These are phyloP conservation scores for Diorhabda carinulata DNA, from an alignment of 1,140 invertebrate genomes.

Conservation along the genomic window DNA sequence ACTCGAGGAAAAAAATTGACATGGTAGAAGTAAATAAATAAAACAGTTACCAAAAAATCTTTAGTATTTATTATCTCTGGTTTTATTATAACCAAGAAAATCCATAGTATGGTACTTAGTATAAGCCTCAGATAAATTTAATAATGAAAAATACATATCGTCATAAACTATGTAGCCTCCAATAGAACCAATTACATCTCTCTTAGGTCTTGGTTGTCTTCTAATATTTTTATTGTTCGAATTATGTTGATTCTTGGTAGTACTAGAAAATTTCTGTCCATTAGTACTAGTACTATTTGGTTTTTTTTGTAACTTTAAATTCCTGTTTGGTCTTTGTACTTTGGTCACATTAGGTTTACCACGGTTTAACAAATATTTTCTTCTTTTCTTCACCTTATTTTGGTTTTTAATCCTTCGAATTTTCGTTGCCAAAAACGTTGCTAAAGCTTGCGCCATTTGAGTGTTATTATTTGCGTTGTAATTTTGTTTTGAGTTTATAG, in stretches of 20 bases:
- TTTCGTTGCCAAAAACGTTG: conserved; percentile 14
- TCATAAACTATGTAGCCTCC: conserved; percentile 4
- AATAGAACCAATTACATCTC: conserved; percentile 6
- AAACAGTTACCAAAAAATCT: no score
- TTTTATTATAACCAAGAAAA: conserved; percentile 34
- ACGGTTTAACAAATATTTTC: conserved; percentile 18
- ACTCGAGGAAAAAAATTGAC: no score
- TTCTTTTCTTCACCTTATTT: conserved; percentile 26
- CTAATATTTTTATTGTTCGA: conserved; percentile 29
- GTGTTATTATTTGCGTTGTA: conserved; percentile 31
- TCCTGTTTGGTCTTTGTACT: conserved; percentile 15
- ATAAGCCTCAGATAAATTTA: conserved; percentile 55
- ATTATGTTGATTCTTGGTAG: background rate
- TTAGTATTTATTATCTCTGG: background rate
- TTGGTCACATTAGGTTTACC: conserved; percentile 17
- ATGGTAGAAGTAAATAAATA: no score
- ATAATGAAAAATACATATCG: conserved; percentile 49
- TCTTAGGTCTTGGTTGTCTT: conserved; percentile 21
- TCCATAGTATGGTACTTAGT: conserved; percentile 40
- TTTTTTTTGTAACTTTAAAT: background rate
- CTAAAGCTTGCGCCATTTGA: background rate
- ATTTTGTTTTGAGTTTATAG: conserved; percentile 57
- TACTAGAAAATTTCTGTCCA: background rate
- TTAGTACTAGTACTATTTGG: background rate
- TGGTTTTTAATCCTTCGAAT: conserved; percentile 18